Evolutionary conservation across 2,888 invertebrate species (phyloP), one percentile per base, ranked within the genome.

Genomic region (Leptothorax acervorum): DNA sequence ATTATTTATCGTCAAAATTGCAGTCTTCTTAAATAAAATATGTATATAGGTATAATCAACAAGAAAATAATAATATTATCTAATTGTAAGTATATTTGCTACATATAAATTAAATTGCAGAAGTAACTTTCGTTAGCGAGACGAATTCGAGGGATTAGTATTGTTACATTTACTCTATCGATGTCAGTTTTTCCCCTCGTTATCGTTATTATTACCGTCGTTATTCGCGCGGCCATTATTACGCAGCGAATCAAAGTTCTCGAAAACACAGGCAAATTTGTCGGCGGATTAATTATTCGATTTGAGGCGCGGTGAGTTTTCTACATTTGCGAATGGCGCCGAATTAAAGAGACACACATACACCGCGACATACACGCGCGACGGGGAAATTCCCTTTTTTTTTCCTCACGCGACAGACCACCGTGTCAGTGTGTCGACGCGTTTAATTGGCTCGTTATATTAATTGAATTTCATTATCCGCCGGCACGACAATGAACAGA

Each of bases 361-460:
- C 60, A 55, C 53, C 74, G 28, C 51, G 42, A 28, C 65, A 66
- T n/a, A 39, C 65, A 81, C 53, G 60, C 60, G 15, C 86, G 57
- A 78, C 82, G 65, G 60, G 75, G 87, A 62, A 85, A 83, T 85
- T 83, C 79, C 42, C 4, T 31, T 74, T 60, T 74, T 82, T 86
- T 85, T 86, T 84, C 76, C 82, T 85, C 70, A 57, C 65, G 68
- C 74, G 84, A 53, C 83, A 85, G 87, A 90, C 89, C 89, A 88
- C 87, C 86, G 87, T 90, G 90, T 90, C 90, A 90, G 88, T 87
- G 86, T 88, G 90, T 86, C 90, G 90, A 83, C 78, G 86, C 86
- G 89, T 89, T 92, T 93, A 93, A 93, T 93, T 93, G 93, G 92
- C 90, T 93, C 90, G 93, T 93, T 93, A 93, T 90, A 93, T 91